A percentile compares a stretch with the other conserved stretches of the same genome.
These are phyloP conservation scores for Silurus meridionalis DNA, from an alignment of 2,113 vertebrate species.

Conservation along the genomic window DNA sequence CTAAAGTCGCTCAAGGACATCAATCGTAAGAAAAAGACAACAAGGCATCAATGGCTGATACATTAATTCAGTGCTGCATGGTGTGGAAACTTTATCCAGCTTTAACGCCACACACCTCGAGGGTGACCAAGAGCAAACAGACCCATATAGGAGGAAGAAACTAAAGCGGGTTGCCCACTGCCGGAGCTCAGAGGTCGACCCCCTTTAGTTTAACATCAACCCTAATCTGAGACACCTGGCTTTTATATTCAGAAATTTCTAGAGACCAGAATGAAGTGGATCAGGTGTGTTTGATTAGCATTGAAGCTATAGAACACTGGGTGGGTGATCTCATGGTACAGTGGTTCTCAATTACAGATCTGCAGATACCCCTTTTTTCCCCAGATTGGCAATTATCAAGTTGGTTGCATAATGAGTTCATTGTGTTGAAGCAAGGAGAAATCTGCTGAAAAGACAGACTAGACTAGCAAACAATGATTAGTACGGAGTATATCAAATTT, in stretches of 20 bases:
- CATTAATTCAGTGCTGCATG: conserved; percentile 42
- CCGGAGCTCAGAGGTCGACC: neutral
- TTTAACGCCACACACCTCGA: conserved; percentile 34
- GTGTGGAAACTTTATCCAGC: conserved; percentile 33
- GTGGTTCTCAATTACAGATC: neutral
- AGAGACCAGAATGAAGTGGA: neutral
- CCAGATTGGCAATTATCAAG: neutral
- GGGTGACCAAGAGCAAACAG: conserved; percentile 14
- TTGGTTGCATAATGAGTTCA: neutral
- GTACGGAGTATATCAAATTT: neutral
- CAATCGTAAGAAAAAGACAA: conserved; percentile 59
- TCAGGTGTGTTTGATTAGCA: conserved; percentile 9
- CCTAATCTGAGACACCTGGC: conserved; percentile 17
- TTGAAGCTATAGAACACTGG: neutral
- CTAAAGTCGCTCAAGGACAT: conserved; percentile 62
- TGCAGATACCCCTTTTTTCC: neutral
- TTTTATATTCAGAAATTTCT: neutral
- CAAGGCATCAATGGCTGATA: conserved; percentile 62
- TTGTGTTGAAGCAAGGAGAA: neutral
- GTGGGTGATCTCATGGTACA: neutral
- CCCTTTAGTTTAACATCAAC: neutral
- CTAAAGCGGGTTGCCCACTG: neutral
- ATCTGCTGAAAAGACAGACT: neutral
- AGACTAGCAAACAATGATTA: neutral
- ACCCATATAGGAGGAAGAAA: conserved; percentile 6